Percentiles rank a stretch among this genome's conserved stretches.
Conservation (phyloP, 2,113 vertebrate species). For the Nycticebus coucang region DNA sequence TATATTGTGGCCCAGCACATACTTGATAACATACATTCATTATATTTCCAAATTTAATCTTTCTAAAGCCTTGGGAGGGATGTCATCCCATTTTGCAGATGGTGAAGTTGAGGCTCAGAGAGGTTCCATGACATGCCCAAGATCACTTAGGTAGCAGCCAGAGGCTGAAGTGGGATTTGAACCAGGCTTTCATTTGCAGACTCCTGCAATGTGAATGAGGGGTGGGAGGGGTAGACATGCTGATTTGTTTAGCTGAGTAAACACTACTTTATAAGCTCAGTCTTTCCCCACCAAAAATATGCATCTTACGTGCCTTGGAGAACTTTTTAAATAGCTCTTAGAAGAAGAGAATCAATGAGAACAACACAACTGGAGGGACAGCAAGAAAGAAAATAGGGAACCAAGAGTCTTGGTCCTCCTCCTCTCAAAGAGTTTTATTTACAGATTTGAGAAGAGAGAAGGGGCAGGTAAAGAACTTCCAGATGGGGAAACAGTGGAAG, state of each 20-base stretch:
- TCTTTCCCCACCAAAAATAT: neutral
- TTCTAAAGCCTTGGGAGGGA: neutral
- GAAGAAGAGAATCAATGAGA: neutral
- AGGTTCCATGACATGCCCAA: neutral
- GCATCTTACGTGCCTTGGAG: neutral
- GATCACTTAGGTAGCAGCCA: neutral
- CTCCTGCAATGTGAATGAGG: neutral
- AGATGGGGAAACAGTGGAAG: neutral
- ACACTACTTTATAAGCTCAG: neutral
- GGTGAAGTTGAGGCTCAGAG: neutral
- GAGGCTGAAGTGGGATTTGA: neutral
- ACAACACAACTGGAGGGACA: neutral
- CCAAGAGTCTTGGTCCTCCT: neutral
- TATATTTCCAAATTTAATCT: neutral
- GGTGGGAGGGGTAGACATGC: neutral
- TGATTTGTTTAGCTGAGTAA: neutral
- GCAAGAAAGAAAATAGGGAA: neutral
- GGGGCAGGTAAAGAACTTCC: neutral
- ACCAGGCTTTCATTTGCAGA: neutral
- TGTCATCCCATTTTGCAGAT: neutral
- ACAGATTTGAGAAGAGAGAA: neutral
- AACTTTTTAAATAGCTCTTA: neutral
- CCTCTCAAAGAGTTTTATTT: neutral
- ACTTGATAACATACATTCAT: neutral
- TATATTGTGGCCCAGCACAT: neutral